Conservation (phyloP, 2,888 invertebrate genomes). For the Periphyllus acericola region DNA sequence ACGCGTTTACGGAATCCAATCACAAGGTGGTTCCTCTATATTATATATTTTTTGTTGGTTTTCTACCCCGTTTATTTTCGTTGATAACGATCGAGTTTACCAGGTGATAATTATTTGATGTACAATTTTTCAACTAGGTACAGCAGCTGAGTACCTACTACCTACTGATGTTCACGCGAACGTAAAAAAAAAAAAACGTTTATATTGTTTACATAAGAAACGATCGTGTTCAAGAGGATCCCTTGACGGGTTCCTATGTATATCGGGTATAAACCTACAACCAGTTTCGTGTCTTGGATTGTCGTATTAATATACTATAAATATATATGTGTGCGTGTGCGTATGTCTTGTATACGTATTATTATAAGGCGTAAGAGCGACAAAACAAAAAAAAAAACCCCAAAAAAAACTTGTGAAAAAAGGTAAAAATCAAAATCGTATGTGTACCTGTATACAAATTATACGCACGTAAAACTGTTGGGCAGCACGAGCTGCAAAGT, state of each 20-base stretch:
- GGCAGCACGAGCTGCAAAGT: conserved; percentile 9
- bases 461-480: background rate
- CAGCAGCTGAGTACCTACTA: too few species aligned
- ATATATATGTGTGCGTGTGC: background rate
- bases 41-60: too few species aligned
- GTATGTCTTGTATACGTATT: background rate
- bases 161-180: too few species aligned
- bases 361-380: background rate
- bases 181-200: too few species aligned
- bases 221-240: background rate
- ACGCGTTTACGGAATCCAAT: too few species aligned
- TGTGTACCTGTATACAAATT: background rate
- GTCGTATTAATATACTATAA: background rate
- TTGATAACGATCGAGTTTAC: too few species aligned
- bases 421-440: conserved; percentile 51
- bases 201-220: too few species aligned
- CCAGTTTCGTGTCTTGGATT: background rate
- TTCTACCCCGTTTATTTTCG: too few species aligned
- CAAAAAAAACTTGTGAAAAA: conserved; percentile 21
- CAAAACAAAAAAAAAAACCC: background rate
- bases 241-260: background rate
- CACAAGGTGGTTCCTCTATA: too few species aligned
- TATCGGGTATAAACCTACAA: too few species aligned
- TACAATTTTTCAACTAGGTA: too few species aligned
- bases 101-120: too few species aligned